Base-by-base conservation (phyloP, 1,140 invertebrate species). In the Bombus cullumanus region DNA sequence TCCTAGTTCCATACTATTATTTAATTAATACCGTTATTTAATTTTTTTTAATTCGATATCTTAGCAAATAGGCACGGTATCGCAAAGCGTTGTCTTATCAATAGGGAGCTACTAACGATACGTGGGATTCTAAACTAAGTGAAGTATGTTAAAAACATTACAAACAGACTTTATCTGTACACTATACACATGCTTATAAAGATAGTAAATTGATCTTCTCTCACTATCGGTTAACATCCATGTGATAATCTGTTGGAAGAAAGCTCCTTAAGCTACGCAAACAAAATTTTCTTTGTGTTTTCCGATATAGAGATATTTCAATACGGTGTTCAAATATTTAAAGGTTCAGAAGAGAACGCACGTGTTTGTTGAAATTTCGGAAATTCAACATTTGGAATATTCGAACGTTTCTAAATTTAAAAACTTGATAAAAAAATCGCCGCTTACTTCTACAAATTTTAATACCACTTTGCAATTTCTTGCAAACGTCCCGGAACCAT, bases 401-500 rank as follows among this genome's bases (percentile, higher is more conserved):
- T 53, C 18, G 18, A 2, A 22, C 47, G 47, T 53, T 53, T 6
- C 0, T 12, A 25, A 28, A 8, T 41, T 0, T 43, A n/a, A n/a
- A n/a, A 31, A 43, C 8, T 41, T 10, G 47, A 2, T 18, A 18
- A 18, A 18, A 18, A 18, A 62, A n/a, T 3, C 28, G 0, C 0
- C 0, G 41, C 90, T 93, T 92, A 93, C 92, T 79, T 85, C 92
- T 92, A 1, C 88, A 41, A 1, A 88, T 28, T 28, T 76, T 79
- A 13, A 83, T 86, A 25, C 86, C 90, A 0, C 90, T 81, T 15
- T 91, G 91, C 25, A 95, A 76, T 81, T 89, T 93, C 64, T 81
- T 89, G 81, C 81, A 92, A 13, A 94, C 12, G 15, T 86, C 69
- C n/a, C 88, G 92, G 84, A 95, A 93, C 93, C 93, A 95, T 37